These are phyloP conservation scores for Campoletis sonorensis DNA, from an alignment of 1,140 invertebrate genomes.

Conservation along the genomic window DNA sequence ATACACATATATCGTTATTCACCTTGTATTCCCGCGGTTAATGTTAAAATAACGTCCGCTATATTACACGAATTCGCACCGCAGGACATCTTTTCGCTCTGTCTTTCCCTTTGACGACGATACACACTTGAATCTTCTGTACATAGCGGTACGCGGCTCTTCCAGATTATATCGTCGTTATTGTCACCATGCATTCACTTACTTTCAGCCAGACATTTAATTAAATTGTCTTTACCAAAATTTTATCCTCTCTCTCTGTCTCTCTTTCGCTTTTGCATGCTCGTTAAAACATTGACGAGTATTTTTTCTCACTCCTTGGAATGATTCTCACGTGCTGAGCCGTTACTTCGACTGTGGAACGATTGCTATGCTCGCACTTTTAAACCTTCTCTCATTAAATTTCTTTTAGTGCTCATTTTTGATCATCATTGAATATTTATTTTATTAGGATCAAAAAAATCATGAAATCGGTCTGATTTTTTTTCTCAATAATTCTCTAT, in stretches of 20 bases:
- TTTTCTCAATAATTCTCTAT: too few relatives aligned
- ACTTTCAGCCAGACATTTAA: slow-evolving; percentile 49
- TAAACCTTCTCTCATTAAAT: background rate
- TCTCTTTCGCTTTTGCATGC: too few relatives aligned
- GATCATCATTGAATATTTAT: background rate
- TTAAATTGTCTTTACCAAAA: slow-evolving; percentile 53
- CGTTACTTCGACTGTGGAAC: background rate
- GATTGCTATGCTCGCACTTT: background rate
- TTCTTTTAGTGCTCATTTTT: too few relatives aligned
- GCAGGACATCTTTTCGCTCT: background rate
- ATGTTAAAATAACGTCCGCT: slow-evolving; percentile 38
- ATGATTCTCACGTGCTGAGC: slow-evolving; percentile 27
- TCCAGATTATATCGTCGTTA: slow-evolving; percentile 54
- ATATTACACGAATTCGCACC: slow-evolving; percentile 38
- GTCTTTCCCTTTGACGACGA: background rate
- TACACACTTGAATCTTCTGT: background rate
- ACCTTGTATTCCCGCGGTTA: slow-evolving; percentile 36
- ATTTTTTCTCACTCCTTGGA: background rate
- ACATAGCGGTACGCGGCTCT: slow-evolving; percentile 26
- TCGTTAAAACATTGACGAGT: slow-evolving; percentile 15
- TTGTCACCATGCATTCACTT: slow-evolving; percentile 52
- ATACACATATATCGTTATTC: slow-evolving; percentile 18
- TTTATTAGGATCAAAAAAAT: too few relatives aligned
- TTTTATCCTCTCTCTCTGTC: slow-evolving; percentile 41
- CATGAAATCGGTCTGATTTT: too few relatives aligned